Base-by-base conservation (phyloP, 2,113 vertebrate genomes). In the Cygnus buccinator region DNA sequence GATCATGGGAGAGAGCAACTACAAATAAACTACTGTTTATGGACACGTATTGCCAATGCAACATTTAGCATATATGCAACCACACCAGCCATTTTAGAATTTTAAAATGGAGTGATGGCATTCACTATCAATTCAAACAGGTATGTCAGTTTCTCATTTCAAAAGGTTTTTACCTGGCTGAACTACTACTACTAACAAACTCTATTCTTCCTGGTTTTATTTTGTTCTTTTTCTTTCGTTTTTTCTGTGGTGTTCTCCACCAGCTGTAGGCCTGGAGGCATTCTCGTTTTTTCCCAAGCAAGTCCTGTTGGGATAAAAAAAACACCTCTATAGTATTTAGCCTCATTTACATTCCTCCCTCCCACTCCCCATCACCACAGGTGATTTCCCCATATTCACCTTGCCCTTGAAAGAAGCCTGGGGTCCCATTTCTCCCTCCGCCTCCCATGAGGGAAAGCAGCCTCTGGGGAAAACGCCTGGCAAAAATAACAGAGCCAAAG, bases 401-500 rank as follows among this genome's bases (percentile, higher is more conserved):
- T 97, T 97, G 96, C 97, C 97, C 97, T 97, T 97, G 97, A 97
- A 97, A 97, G 97, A 97, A 97, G 97, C 97, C 97, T 97, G 97
- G 97, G 97, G 97, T 97, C 97, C 97, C 97, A 97, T 97, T 97
- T 97, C 96, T 97, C 97, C 97, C 97, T 97, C 97, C 97, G 97
- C 97, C 97, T 97, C 97, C 97, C 97, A 97, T 97, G 97, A 97
- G 97, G 97, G 97, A 97, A 97, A 97, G 97, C 97, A 97, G 97
- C 97, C 97, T 97, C 97, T 97, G 97, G 97, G 97, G 97, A 97
- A 97, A 97, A 97, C 43, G 97, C 97, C 97, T 97, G 97, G 97
- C 97, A 97, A 97, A 97, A 97, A 97, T 97, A 97, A 97, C 97
- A 97, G 97, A 97, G 97, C 97, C 97, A 97, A 97, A 97, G 97